Percentiles rank a stretch among this genome's conserved stretches.
Conservation (phyloP, 2,888 invertebrate genomes). For the Cyaniris semiargus region DNA sequence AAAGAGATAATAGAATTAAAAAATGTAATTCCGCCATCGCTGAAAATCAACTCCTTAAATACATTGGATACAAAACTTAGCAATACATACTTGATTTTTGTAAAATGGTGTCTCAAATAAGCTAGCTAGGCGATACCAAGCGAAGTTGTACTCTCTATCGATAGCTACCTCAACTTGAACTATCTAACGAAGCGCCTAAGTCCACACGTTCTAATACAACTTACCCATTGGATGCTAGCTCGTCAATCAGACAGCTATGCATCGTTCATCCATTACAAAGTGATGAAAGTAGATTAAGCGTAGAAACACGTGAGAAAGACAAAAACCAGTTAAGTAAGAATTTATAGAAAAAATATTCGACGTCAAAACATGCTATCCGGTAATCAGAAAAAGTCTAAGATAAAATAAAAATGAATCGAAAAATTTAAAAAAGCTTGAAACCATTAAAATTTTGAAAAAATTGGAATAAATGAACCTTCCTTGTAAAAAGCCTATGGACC, state of each 20-base stretch:
- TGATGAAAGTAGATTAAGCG: conserved; percentile 64
- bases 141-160: conserved; percentile 20
- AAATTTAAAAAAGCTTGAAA: conserved; percentile 27
- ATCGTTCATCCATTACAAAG: conserved; percentile 65
- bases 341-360: conserved; percentile 39
- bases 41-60: neutral
- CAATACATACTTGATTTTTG: conserved; percentile 14
- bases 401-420: conserved; percentile 34
- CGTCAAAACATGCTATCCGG: conserved; percentile 62
- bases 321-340: conserved; percentile 67
- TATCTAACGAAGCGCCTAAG: conserved; percentile 64
- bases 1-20: neutral
- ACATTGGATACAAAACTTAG: conserved; percentile 2
- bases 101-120: conserved; percentile 16
- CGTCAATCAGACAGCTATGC: conserved; percentile 91
- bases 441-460: neutral
- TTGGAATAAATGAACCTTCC: neutral
- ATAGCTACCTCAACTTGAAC: conserved; percentile 28
- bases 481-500: conserved; percentile 10
- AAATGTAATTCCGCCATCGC: neutral
- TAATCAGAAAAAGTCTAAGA: conserved; percentile 21
- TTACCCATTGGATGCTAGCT: conserved; percentile 90
- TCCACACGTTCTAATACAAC: conserved; percentile 65
- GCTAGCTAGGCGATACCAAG: conserved; percentile 24
- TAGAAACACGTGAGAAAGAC: conserved; percentile 74